A percentile compares a stretch with the other conserved stretches of the same genome.
Evolutionary conservation across 2,888 invertebrate species (phyloP).

Genomic region (Spilarctia lutea): DNA sequence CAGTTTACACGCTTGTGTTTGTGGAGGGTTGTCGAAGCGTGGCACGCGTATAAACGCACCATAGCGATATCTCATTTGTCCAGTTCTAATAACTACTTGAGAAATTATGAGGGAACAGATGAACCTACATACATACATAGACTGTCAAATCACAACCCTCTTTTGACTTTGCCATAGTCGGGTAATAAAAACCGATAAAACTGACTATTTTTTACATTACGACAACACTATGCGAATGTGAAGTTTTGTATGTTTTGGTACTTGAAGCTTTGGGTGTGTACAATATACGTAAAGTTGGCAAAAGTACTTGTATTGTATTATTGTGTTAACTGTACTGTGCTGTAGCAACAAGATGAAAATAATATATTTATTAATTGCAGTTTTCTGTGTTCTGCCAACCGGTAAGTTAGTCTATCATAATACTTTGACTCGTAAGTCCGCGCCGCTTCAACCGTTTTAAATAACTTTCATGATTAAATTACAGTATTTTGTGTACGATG

Average conservation of each 20-base stretch:
- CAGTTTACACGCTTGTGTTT: too few relatives aligned
- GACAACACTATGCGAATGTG: neutral
- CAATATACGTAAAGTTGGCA: constrained; percentile 18
- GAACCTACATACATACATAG: too few relatives aligned
- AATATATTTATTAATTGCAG: constrained; percentile 29
- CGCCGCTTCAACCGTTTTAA: neutral
- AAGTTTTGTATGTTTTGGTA: neutral
- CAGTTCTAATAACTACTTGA: too few relatives aligned
- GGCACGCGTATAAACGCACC: too few relatives aligned
- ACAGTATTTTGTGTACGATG: constrained; percentile 92
- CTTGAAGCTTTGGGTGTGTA: constrained; percentile 24
- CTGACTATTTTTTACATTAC: neutral
- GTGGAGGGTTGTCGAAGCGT: too few relatives aligned
- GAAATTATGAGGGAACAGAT: too few relatives aligned
- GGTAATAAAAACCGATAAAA: neutral
- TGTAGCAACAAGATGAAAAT: constrained; percentile 35
- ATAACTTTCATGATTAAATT: constrained; percentile 40
- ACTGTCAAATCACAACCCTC: too few relatives aligned
- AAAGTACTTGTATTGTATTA: too few relatives aligned
- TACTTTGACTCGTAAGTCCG: neutral
- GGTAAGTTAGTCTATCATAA: constrained; percentile 28
- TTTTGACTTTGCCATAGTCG: too few relatives aligned
- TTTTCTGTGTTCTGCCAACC: constrained; percentile 35
- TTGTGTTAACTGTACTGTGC: neutral
- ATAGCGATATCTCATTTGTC: too few relatives aligned